Percentiles rank a stretch among this genome's conserved stretches.
Evolutionary conservation across 2,113 vertebrate genomes (phyloP).

Genomic region (Hymenochirus boettgeri): DNA sequence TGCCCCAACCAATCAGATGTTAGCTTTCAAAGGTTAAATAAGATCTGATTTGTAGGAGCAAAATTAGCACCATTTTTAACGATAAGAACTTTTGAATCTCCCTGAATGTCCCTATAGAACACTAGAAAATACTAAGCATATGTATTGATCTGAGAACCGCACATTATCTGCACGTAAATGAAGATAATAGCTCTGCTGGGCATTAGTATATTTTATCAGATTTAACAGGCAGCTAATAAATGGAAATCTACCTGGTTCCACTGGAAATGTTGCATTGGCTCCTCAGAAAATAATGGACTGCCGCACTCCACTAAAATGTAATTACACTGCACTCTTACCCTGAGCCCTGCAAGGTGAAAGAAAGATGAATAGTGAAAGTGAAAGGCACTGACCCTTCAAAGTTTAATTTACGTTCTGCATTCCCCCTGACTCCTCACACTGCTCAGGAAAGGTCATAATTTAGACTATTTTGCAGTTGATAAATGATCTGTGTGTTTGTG

Average conservation of each 20-base stretch:
- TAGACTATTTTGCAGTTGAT: conserved; percentile 96
- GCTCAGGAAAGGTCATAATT: conserved; percentile 97
- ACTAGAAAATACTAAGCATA: conserved; percentile 44
- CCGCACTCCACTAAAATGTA: conserved; percentile 93
- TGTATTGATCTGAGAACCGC: conserved; percentile 51
- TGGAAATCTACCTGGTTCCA: conserved; percentile 77
- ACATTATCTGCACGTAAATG: conserved; percentile 57
- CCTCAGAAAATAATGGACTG: conserved; percentile 91
- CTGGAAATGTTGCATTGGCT: conserved; percentile 86
- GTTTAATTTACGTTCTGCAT: conserved; percentile 96
- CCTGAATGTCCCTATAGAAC: no score
- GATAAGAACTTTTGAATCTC: no score
- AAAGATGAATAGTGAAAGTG: conserved; percentile 97
- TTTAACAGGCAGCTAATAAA: conserved; percentile 65
- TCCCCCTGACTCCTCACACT: conserved; percentile 85
- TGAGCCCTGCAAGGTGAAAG: conserved; percentile 87
- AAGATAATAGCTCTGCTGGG: conserved; percentile 60
- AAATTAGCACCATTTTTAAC: no score
- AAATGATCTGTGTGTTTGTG: conserved; percentile 96
- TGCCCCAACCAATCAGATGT: no score
- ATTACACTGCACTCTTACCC: conserved; percentile 96
- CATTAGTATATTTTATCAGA: conserved; percentile 60
- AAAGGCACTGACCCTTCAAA: conserved; percentile 97
- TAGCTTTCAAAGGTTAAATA: no score
- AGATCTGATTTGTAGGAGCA: no score